Base-by-base conservation (phyloP, 2,797 vertebrate species). In the Sorex maritimensis region DNA sequence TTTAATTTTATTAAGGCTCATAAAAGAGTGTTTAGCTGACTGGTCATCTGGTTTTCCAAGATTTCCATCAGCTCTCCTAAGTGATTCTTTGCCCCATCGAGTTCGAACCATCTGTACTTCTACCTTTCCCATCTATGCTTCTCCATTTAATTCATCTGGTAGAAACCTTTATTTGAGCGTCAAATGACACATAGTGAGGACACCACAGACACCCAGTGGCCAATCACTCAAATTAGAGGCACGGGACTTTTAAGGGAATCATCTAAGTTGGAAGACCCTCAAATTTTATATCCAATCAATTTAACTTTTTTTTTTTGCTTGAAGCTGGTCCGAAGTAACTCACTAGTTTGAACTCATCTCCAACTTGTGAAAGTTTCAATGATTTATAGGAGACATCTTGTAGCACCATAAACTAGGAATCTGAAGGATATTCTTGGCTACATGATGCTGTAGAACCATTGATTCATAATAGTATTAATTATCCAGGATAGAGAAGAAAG, bases 161-260 rank as follows among this genome's bases (percentile, higher is more conserved):
- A 28, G 6, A 67, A 84, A 81, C 61, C 5, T 91, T 44, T 73
- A 79, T 2, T 49, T 84, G 69, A 52, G 17, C 34, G 55, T 63
- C 71, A 73, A 69, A 72, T 84, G 67, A 34, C 44, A 19, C 14
- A 26, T 55, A 68, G 84, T 81, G 26, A 85, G 24, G 84, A 55
- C 75, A 88, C 49, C 21, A 3, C 63, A 86, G 77, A 81, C 81
- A 38, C 55, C 21, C 41, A 23, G 65, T 21, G 24, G 19, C 72
- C 88, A 90, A 30, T 88, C 30, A 12, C 26, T 61, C 77, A 67
- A 88, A 93, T 69, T 73, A 24, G 11, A 88, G 67, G 55, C n/a
- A 49, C 65, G 81, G 21, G 19, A 68, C 6, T 78, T 81, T 91
- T 44, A 91, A 88, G 2, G 58, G 11, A 30, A 26, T 86, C 46